Conservation (phyloP, 2,888 invertebrate species). For the Agonopterix subpropinquella region DNA sequence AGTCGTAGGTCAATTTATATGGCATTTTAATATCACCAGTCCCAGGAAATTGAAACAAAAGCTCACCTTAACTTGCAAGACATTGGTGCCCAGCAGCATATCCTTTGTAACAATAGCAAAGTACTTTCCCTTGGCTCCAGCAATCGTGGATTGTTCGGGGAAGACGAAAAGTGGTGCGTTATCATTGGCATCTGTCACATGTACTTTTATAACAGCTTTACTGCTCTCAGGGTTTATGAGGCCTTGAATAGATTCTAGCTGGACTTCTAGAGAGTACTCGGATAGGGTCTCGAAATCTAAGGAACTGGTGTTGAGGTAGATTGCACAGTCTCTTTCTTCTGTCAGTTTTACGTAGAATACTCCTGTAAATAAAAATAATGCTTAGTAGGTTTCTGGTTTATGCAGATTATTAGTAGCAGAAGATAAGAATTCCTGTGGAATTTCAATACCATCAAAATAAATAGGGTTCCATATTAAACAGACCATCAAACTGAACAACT, state of each 20-base stretch:
- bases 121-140: conserved; percentile 80
- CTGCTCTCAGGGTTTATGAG: conserved; percentile 86
- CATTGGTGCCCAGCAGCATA: conserved; percentile 83
- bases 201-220: conserved; percentile 84
- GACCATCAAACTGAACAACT: too few species aligned
- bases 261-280: conserved; percentile 84
- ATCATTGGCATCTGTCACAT: conserved; percentile 92
- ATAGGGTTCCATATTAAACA: too few species aligned
- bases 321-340: conserved; percentile 88
- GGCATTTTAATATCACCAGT: too few species aligned
- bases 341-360: conserved; percentile 84
- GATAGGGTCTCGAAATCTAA: conserved; percentile 87
- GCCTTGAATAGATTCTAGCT: conserved; percentile 86
- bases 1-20: too few species aligned
- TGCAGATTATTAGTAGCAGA: too few species aligned
- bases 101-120: conserved; percentile 86
- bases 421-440: too few species aligned
- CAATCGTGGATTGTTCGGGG: conserved; percentile 73
- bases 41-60: neutral
- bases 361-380: conserved; percentile 48
- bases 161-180: conserved; percentile 89
- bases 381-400: too few species aligned
- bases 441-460: too few species aligned
- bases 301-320: conserved; percentile 80
- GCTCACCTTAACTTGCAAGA: conserved; percentile 84